These are phyloP conservation scores for Bombus affinis DNA, from an alignment of 1,140 invertebrate species.

Conservation along the genomic window DNA sequence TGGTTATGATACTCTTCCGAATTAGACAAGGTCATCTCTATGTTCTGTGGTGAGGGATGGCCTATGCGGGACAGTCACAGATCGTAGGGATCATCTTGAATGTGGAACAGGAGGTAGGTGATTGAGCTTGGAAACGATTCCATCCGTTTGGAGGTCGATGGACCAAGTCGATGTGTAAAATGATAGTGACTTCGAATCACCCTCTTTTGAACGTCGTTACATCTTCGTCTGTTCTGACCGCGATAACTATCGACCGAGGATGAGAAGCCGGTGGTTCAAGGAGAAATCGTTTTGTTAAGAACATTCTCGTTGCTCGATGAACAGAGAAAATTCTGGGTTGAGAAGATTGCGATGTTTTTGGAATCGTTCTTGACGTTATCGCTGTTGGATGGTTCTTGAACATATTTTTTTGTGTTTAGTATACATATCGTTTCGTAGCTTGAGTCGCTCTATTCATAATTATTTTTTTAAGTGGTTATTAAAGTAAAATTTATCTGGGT, in stretches of 20 bases:
- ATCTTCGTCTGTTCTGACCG: conserved; percentile 3
- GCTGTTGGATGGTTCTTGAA: too few relatives aligned
- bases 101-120: conserved; percentile 1
- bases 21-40: conserved; percentile 50
- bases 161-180: conserved; percentile 43
- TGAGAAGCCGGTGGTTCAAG: conserved; percentile 31
- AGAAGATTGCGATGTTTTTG: neutral
- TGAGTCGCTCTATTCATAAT: too few relatives aligned
- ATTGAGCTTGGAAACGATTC: conserved; percentile 35
- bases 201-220: conserved; percentile 34
- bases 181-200: conserved; percentile 44
- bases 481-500: too few relatives aligned
- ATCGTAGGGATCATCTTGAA: conserved; percentile 13
- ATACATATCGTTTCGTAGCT: too few relatives aligned
- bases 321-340: too few relatives aligned
- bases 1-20: conserved; percentile 55
- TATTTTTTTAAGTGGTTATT: too few relatives aligned
- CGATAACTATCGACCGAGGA: conserved; percentile 46
- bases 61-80: neutral
- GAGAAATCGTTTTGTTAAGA: neutral
- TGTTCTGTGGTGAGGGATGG: neutral
- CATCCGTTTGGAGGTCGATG: conserved; percentile 4
- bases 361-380: too few relatives aligned
- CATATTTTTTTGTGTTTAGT: too few relatives aligned
- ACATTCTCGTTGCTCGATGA: neutral